phyloP scores from a whole-genome alignment of 2,797 vertebrate species.

The Masticophis lateralis region DNA sequence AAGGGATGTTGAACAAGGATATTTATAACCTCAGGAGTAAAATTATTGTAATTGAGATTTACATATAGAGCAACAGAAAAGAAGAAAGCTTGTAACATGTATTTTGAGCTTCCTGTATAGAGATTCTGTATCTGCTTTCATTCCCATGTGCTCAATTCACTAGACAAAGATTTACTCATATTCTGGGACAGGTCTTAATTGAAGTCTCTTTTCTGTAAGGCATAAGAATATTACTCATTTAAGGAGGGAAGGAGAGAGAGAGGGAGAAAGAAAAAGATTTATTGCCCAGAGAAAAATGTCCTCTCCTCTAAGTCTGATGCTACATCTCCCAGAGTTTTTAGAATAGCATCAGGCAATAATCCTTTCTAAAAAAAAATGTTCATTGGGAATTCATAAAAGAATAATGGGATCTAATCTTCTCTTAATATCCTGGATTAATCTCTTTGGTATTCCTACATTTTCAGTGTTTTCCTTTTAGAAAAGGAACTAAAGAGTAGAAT shows the following conservation, averaged over 20 bases:
- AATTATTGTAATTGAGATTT: conserved; percentile 11
- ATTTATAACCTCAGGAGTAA: neutral
- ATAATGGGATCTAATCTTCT: neutral
- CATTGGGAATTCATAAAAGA: neutral
- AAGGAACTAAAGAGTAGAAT: neutral
- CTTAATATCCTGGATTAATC: neutral
- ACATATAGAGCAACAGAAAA: neutral
- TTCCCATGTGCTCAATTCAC: neutral
- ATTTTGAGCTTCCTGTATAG: neutral
- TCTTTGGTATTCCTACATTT: neutral
- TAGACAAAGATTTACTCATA: neutral
- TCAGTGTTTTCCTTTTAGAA: neutral
- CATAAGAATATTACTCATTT: neutral
- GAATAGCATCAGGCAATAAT: neutral
- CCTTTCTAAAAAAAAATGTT: neutral
- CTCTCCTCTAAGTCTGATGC: neutral
- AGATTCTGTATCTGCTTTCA: neutral
- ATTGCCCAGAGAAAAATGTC: neutral
- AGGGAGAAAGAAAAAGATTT: neutral
- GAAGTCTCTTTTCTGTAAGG: neutral
- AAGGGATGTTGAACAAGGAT: neutral
- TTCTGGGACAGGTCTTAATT: neutral
- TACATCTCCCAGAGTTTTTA: neutral
- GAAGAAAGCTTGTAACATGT: conserved; percentile 3
- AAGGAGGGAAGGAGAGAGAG: neutral